phyloP scores from a whole-genome alignment of 2,888 invertebrate species.

The Mylabris sibirica region DNA sequence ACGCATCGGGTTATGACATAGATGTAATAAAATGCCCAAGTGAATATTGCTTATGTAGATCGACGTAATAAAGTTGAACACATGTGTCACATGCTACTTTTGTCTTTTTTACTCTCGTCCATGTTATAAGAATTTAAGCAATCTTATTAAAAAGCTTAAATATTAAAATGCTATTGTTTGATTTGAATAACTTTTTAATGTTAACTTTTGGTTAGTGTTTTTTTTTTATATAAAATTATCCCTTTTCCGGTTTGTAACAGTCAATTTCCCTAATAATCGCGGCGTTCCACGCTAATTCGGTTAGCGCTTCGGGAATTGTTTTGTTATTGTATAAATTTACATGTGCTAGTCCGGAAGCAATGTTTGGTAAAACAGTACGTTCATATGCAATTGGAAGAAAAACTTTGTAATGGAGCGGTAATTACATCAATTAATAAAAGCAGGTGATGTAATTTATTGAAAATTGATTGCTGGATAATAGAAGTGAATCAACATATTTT shows the following conservation, averaged over 20 bases:
- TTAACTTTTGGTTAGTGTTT: slow-evolving; percentile 32
- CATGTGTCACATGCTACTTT: not conserved
- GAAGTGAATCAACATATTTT: not conserved
- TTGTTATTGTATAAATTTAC: slow-evolving; percentile 54
- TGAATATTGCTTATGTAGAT: slow-evolving; percentile 1
- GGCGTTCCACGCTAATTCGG: slow-evolving; percentile 52
- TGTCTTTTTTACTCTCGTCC: not conserved
- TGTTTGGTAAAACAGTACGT: not conserved
- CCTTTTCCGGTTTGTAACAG: slow-evolving; percentile 54
- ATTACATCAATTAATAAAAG: not conserved
- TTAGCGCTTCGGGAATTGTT: slow-evolving; percentile 47
- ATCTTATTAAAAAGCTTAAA: not conserved
- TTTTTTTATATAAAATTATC: slow-evolving; percentile 41
- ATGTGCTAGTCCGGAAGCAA: slow-evolving; percentile 29
- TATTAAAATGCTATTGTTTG: not conserved
- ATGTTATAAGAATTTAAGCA: not conserved
- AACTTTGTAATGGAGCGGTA: not conserved
- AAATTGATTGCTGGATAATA: not conserved
- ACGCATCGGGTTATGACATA: not conserved
- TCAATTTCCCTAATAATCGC: slow-evolving; percentile 56
- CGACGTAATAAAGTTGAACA: not conserved
- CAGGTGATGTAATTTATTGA: not conserved
- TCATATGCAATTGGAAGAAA: not conserved
- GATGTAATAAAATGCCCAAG: not conserved
- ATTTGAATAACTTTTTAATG: not conserved